A percentile compares a stretch with the other conserved stretches of the same genome.
Conservation (phyloP, 2,113 vertebrate species). For the Sarotherodon lohbergeri region DNA sequence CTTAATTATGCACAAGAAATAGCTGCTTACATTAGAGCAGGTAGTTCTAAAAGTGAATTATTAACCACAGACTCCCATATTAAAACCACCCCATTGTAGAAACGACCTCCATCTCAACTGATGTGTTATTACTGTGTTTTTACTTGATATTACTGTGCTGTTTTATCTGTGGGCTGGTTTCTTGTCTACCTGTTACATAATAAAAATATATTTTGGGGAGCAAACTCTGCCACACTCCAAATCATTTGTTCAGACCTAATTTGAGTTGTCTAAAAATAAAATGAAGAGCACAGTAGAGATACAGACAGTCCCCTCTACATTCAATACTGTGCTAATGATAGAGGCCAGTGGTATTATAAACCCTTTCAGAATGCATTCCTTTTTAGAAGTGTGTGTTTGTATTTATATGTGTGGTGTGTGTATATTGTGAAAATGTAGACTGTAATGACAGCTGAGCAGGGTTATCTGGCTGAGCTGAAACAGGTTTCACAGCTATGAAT, state of each 20-base stretch:
- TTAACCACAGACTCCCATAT: neutral
- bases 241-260: neutral
- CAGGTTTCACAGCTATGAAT: constrained; percentile 22
- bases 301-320: neutral
- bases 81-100: neutral
- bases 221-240: neutral
- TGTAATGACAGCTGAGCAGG: neutral
- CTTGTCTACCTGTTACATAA: neutral
- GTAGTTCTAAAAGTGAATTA: neutral
- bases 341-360: neutral
- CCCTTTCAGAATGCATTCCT: neutral
- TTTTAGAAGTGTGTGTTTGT: neutral
- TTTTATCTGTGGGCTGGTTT: neutral
- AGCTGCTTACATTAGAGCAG: neutral
- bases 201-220: neutral
- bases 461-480: neutral
- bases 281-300: neutral
- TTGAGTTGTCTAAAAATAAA: neutral
- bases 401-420: neutral
- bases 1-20: neutral
- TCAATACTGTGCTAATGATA: neutral
- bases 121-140: neutral
- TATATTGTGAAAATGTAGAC: neutral
- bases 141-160: neutral
- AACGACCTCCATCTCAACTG: neutral